Evolutionary conservation across 2,888 invertebrate species (phyloP).

Genomic region (Thera obeliscata): DNA sequence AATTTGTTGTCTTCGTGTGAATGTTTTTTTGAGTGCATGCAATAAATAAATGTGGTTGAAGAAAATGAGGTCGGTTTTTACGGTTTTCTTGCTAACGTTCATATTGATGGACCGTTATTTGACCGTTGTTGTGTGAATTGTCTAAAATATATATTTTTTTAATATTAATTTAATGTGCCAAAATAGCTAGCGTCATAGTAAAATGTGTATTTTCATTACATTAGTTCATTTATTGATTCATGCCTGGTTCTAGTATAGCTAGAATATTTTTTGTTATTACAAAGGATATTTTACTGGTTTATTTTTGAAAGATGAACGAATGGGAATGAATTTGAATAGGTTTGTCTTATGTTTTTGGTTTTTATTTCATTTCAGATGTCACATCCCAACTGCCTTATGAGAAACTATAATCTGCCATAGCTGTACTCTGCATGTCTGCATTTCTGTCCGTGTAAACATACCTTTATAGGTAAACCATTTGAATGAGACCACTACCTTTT

Average conservation of each 20-base stretch:
- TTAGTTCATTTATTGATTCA: neutral
- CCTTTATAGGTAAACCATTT: constrained; percentile 10
- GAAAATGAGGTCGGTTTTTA: neutral
- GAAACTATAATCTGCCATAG: constrained; percentile 91
- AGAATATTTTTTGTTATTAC: constrained; percentile 18
- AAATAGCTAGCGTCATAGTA: neutral
- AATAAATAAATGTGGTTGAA: neutral
- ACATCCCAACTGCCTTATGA: constrained; percentile 96
- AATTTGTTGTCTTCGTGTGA: neutral
- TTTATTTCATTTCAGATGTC: constrained; percentile 92
- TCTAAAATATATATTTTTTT: too few species aligned
- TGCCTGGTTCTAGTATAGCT: neutral
- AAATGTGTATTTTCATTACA: neutral
- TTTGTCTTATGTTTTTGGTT: constrained; percentile 61
- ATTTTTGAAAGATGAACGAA: too few species aligned
- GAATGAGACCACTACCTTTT: too few species aligned
- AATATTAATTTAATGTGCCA: too few species aligned
- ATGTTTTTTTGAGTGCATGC: neutral
- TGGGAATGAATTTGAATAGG: constrained; percentile 25
- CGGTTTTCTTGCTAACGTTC: neutral
- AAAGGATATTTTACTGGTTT: too few species aligned
- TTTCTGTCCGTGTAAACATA: constrained; percentile 66
- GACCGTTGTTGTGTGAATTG: too few species aligned
- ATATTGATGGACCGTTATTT: neutral
- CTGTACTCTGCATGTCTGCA: constrained; percentile 80